Percentiles rank a stretch among this genome's conserved stretches.
These are phyloP conservation scores for Malacoctenus gilli DNA, from an alignment of 2,797 vertebrate species.

Conservation along the genomic window DNA sequence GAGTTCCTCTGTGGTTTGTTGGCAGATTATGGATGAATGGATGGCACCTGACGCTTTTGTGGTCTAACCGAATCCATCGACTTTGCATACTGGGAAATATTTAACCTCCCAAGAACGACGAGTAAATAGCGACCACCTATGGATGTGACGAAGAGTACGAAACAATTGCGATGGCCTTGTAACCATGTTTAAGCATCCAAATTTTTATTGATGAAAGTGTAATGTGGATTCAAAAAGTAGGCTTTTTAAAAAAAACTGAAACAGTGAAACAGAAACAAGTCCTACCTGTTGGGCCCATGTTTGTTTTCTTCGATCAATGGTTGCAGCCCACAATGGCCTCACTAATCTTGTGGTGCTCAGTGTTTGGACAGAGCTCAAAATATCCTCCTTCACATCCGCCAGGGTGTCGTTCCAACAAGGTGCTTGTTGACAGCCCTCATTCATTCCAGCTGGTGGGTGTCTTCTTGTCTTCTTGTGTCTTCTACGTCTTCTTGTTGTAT, in stretches of 20 bases:
- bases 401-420: constrained; percentile 13
- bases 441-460: background rate
- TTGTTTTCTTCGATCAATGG: no score
- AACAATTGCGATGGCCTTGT: no score
- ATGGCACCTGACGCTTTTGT: constrained; percentile 20
- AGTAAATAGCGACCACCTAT: no score
- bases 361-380: constrained; percentile 52
- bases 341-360: constrained; percentile 13
- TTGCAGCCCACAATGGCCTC: constrained; percentile 3
- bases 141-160: no score
- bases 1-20: constrained; percentile 15
- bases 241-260: no score
- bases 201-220: background rate
- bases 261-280: no score
- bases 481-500: background rate
- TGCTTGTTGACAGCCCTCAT: constrained; percentile 38
- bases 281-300: background rate
- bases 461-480: background rate
- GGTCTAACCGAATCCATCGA: no score
- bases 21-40: constrained; percentile 21
- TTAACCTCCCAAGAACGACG: no score
- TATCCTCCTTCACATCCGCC: constrained; percentile 46
- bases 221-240: background rate
- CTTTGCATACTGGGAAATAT: no score
- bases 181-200: no score